Evolutionary conservation across 2,797 vertebrate genomes (phyloP), one percentile per base, ranked within the genome.

Genomic region (Astyanax mexicanus): DNA sequence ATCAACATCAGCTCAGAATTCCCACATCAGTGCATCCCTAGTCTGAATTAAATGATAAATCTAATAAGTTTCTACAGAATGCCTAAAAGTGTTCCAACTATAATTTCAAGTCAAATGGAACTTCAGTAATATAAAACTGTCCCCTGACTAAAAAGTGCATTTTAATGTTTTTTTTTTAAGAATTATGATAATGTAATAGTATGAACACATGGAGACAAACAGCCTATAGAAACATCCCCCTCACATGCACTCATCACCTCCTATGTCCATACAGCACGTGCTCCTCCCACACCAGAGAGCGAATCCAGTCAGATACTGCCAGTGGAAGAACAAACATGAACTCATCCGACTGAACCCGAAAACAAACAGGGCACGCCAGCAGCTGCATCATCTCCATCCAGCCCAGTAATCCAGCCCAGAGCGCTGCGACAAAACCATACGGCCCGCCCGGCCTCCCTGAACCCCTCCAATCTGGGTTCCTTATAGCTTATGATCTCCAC

Each of bases 401-500:
- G 44, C 17, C 70, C 54, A 51, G 49, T 65, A 71, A 72, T 72
- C 68, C 66, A 17, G 71, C 52, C 78, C 77, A 67, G 67, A 73
- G 32, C 25, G 23, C 52, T 66, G 62, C 47, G 17, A 37, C 62
- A 61, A 83, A 73, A 58, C 23, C 74, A 77, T 54, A 69, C 40
- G n/a, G 32, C 67, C 72, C 21, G 44, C 10, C 40, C 69, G 67
- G 19, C 64, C 65, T 70, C 49, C 42, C 51, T 51, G 40, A 32
- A 12, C 69, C 4, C 11, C 42, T 42, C 49, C 3, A 27, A 38
- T 21, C 62, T 29, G 62, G 55, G 67, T 77, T 69, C 45, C 32
- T 12, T n/a, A 11, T 15, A 17, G 25, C 47, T 64, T 17, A 52
- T 55, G 54, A 57, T 40, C 45, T 21, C 42, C 17, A 12, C 5